phyloP scores from a whole-genome alignment of 2,888 invertebrate genomes.

The Megalurothrips usitatus region DNA sequence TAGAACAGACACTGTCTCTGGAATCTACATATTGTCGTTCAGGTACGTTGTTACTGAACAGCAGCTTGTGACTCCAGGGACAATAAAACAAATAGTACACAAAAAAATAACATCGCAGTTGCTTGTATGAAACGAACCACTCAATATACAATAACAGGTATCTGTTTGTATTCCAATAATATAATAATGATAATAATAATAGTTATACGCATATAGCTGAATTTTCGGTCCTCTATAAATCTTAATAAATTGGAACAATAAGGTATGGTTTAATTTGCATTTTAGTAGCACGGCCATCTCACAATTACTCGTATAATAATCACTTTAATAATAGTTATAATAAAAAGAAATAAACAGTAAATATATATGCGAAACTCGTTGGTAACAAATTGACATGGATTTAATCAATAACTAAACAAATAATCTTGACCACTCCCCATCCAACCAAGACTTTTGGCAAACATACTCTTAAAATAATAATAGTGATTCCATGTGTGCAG shows the following conservation, averaged over 20 bases:
- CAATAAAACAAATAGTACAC: slow-evolving; percentile 5
- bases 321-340: slow-evolving; percentile 15
- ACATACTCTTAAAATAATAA: background rate
- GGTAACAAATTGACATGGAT: slow-evolving; percentile 23
- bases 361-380: slow-evolving; percentile 19
- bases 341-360: slow-evolving; percentile 25
- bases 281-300: background rate
- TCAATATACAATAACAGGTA: background rate
- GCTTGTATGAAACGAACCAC: slow-evolving; percentile 16
- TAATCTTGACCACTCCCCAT: background rate
- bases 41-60: background rate
- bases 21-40: background rate
- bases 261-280: background rate
- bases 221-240: background rate
- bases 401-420: slow-evolving; percentile 27
- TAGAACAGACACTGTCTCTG: slow-evolving; percentile 12
- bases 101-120: slow-evolving; percentile 1
- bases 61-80: background rate
- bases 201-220: background rate
- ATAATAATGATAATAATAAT: background rate
- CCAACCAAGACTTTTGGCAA: background rate
- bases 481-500: too few relatives aligned
- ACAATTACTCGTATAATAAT: slow-evolving; percentile 11
- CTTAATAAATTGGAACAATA: slow-evolving; percentile 4
- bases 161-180: background rate